phyloP scores from a whole-genome alignment of 2,113 vertebrate genomes.

The Lethenteron reissneri region DNA sequence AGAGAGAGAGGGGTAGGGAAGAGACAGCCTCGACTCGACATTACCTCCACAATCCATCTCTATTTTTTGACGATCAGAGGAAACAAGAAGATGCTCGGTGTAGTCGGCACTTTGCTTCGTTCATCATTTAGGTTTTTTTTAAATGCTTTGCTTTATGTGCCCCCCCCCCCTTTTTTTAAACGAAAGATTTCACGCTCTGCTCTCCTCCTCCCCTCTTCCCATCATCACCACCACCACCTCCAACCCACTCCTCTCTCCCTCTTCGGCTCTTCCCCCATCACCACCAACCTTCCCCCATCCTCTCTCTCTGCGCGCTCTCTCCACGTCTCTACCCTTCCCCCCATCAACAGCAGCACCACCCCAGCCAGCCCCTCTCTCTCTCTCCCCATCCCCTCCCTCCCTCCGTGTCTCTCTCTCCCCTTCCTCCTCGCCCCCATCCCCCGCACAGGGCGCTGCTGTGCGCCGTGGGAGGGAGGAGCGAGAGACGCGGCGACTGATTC shows the following conservation, averaged over 20 bases:
- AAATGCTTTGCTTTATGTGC: too few relatives aligned
- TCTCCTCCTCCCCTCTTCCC: background rate
- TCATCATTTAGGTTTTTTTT: too few relatives aligned
- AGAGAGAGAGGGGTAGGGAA: too few relatives aligned
- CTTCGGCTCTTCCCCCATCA: background rate
- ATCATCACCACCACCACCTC: background rate
- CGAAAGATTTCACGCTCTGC: background rate
- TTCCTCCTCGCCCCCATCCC: background rate
- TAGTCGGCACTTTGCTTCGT: too few relatives aligned
- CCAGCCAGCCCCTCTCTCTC: background rate
- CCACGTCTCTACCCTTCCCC: background rate
- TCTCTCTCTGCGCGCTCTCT: background rate
- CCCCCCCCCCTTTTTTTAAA: too few relatives aligned
- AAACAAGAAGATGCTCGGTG: too few relatives aligned
- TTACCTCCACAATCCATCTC: too few relatives aligned
- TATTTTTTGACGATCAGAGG: too few relatives aligned
- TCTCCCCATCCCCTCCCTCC: background rate
- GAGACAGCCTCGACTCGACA: too few relatives aligned
- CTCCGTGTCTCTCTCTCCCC: background rate
- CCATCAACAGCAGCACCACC: background rate
- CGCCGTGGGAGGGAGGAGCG: too few relatives aligned
- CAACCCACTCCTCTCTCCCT: background rate
- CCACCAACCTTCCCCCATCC: background rate
- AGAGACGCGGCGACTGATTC: too few relatives aligned
- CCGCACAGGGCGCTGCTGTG: background rate